phyloP scores from a whole-genome alignment of 2,888 invertebrate genomes.

The Autographa gamma region DNA sequence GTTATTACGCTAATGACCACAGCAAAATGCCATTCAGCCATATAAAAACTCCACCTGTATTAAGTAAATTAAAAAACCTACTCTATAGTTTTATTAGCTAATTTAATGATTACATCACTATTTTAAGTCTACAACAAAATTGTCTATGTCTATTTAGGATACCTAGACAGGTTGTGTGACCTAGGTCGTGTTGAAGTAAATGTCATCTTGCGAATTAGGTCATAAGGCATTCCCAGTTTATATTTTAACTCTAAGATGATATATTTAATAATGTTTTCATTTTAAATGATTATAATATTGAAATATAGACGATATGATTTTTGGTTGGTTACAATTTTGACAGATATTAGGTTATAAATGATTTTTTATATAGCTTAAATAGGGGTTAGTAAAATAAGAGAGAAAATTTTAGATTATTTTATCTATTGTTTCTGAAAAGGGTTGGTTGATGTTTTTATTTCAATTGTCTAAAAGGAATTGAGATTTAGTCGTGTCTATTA shows the following conservation, averaged over 20 bases:
- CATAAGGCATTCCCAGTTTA: slow-evolving; percentile 61
- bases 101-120: background rate
- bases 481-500: too few species aligned
- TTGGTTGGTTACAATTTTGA: background rate
- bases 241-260: slow-evolving; percentile 6
- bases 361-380: too few species aligned
- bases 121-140: background rate
- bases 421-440: too few species aligned
- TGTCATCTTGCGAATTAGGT: slow-evolving; percentile 76
- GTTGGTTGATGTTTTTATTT: too few species aligned
- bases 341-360: too few species aligned
- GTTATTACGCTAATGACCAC: background rate
- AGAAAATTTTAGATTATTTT: too few species aligned
- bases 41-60: background rate
- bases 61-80: background rate
- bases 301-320: background rate
- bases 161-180: slow-evolving; percentile 58
- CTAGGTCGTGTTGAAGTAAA: slow-evolving; percentile 77
- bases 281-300: background rate
- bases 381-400: too few species aligned
- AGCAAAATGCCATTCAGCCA: background rate
- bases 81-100: background rate
- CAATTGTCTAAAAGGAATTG: too few species aligned
- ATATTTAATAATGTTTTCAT: background rate
- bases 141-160: slow-evolving; percentile 20